These are phyloP conservation scores for Spialia ferax DNA, from an alignment of 2,888 invertebrate genomes.

Conservation along the genomic window DNA sequence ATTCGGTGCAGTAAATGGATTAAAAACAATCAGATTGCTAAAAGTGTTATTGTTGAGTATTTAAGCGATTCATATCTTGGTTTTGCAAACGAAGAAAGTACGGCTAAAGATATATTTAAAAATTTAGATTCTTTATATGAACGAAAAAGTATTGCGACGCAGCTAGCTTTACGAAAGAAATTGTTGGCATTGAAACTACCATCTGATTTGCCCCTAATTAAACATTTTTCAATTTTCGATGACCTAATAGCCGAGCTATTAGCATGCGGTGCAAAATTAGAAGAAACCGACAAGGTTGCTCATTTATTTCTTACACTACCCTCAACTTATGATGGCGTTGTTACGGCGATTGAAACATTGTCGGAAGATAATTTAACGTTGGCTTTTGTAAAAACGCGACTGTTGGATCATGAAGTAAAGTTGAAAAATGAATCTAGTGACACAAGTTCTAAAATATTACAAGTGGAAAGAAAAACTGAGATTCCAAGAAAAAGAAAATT, in stretches of 20 bases:
- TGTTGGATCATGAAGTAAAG: slow-evolving; percentile 50
- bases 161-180: slow-evolving; percentile 47
- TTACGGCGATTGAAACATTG: slow-evolving; percentile 43
- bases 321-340: slow-evolving; percentile 55
- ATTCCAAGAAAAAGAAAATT: slow-evolving; percentile 28
- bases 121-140: slow-evolving; percentile 48
- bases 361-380: slow-evolving; percentile 53
- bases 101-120: slow-evolving; percentile 41
- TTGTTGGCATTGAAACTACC: slow-evolving; percentile 45
- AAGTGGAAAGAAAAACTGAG: slow-evolving; percentile 42
- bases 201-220: slow-evolving; percentile 39
- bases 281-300: slow-evolving; percentile 58
- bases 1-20: slow-evolving; percentile 25
- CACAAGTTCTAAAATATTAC: slow-evolving; percentile 52
- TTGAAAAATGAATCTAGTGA: slow-evolving; percentile 45
- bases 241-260: slow-evolving; percentile 54
- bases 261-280: slow-evolving; percentile 52
- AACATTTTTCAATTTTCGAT: slow-evolving; percentile 56
- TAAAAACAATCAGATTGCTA: slow-evolving; percentile 22
- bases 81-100: neutral
- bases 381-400: slow-evolving; percentile 56
- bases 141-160: slow-evolving; percentile 48
- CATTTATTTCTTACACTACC: slow-evolving; percentile 58
- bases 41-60: slow-evolving; percentile 16
- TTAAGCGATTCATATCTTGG: slow-evolving; percentile 16